Conservation (phyloP, 2,888 invertebrate genomes). For the Platypus cylindrus region DNA sequence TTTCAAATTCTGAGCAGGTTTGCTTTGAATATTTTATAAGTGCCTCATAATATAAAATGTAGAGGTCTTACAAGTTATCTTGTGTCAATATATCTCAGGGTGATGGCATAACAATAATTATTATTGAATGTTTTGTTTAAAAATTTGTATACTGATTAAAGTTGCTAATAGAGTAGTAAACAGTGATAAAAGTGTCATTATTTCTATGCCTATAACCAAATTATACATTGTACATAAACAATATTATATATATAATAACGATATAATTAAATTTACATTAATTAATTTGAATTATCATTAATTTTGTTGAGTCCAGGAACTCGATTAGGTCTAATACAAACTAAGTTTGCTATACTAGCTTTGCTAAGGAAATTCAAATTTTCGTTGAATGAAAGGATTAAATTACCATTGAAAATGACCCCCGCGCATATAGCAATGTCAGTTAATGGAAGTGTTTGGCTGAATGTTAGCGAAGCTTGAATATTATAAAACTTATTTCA, state of each 20-base stretch:
- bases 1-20: too few relatives aligned
- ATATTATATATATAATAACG: neutral
- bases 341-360: constrained; percentile 21
- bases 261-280: neutral
- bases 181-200: too few relatives aligned
- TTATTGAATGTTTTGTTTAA: too few relatives aligned
- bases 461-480: neutral
- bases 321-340: constrained; percentile 26
- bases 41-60: too few relatives aligned
- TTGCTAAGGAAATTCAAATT: constrained; percentile 19
- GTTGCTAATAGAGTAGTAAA: too few relatives aligned
- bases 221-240: too few relatives aligned
- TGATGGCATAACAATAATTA: too few relatives aligned
- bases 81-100: too few relatives aligned
- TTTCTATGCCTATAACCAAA: too few relatives aligned
- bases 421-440: neutral
- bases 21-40: too few relatives aligned
- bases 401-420: neutral
- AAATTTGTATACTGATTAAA: too few relatives aligned
- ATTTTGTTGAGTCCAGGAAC: constrained; percentile 23
- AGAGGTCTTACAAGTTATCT: too few relatives aligned
- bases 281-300: constrained; percentile 9
- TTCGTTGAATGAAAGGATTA: constrained; percentile 16
- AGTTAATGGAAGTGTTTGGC: neutral
- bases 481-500: neutral